A percentile compares a stretch with the other conserved stretches of the same genome.
Evolutionary conservation across 2,888 invertebrate species (phyloP).

Genomic region (Allophyes oxyacanthae): DNA sequence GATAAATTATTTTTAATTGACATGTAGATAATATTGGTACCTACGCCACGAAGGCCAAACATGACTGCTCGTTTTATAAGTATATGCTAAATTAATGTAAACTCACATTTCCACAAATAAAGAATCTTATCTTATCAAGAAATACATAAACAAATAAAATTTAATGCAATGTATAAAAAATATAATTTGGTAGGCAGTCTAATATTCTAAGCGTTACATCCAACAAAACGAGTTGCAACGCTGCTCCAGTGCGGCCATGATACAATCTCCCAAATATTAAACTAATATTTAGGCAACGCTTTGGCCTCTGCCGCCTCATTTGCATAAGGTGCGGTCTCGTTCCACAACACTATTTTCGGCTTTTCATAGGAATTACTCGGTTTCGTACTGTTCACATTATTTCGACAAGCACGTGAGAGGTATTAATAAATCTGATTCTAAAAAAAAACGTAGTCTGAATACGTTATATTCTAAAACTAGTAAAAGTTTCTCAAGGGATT

Average conservation of each 20-base stretch:
- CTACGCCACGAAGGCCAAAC: too few relatives aligned
- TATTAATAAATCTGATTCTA: too few relatives aligned
- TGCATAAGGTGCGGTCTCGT: slow-evolving; percentile 83
- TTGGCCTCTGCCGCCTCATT: slow-evolving; percentile 87
- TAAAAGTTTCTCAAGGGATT: too few relatives aligned
- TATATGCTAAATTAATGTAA: too few relatives aligned
- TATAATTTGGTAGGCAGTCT: background rate
- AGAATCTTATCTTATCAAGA: too few relatives aligned
- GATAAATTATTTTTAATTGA: too few relatives aligned
- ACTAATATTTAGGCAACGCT: slow-evolving; percentile 90
- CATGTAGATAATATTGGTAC: too few relatives aligned
- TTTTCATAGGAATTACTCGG: slow-evolving; percentile 33
- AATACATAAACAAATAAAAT: too few relatives aligned
- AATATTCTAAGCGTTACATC: background rate
- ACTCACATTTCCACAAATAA: too few relatives aligned
- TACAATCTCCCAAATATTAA: slow-evolving; percentile 88
- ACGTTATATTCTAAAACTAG: too few relatives aligned
- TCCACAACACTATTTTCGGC: slow-evolving; percentile 41
- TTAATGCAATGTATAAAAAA: background rate
- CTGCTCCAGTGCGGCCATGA: slow-evolving; percentile 69
- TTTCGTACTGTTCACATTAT: slow-evolving; percentile 19
- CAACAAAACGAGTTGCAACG: slow-evolving; percentile 66
- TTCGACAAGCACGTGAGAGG: background rate
- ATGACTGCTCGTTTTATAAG: too few relatives aligned
- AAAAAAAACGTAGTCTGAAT: too few relatives aligned